Conservation (phyloP, 1,140 invertebrate genomes). For the Drosophila truncata region DNA sequence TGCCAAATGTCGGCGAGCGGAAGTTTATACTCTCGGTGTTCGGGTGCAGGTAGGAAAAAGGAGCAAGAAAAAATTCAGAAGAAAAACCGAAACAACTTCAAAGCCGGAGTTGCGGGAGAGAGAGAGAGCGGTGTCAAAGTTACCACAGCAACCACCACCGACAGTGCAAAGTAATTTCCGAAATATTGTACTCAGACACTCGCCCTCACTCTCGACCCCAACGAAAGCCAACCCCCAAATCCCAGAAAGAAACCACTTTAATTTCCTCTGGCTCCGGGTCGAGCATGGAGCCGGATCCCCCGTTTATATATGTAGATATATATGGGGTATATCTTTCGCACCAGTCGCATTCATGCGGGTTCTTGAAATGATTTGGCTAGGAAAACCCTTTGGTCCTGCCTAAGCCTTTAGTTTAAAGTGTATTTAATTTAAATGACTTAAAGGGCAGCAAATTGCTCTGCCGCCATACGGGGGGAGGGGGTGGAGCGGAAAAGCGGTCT, state of each 20-base stretch:
- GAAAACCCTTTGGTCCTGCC: slow-evolving; percentile 23
- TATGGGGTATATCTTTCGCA: slow-evolving; percentile 60
- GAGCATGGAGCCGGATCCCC: slow-evolving; percentile 23
- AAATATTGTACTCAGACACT: slow-evolving; percentile 63
- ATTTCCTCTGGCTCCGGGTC: slow-evolving; percentile 64
- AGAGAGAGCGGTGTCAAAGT: slow-evolving; percentile 66
- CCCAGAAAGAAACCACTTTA: slow-evolving; percentile 75
- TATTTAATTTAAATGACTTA: slow-evolving; percentile 81
- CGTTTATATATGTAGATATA: slow-evolving; percentile 14
- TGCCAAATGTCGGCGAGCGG: slow-evolving; percentile 74
- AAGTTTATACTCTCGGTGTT: slow-evolving; percentile 40
- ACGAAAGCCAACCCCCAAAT: slow-evolving; percentile 58
- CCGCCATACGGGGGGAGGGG: neutral
- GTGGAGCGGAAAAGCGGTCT: slow-evolving; percentile 8
- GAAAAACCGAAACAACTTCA: slow-evolving; percentile 40
- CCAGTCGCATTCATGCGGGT: slow-evolving; percentile 48
- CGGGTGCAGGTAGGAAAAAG: slow-evolving; percentile 49
- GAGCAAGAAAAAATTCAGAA: slow-evolving; percentile 16
- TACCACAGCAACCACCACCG: slow-evolving; percentile 71
- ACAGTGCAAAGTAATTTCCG: slow-evolving; percentile 79
- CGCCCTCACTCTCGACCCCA: slow-evolving; percentile 15
- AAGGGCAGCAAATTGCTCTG: slow-evolving; percentile 50
- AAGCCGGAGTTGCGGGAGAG: slow-evolving; percentile 45
- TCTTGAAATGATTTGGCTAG: slow-evolving; percentile 34
- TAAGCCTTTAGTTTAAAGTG: slow-evolving; percentile 67